These are phyloP conservation scores for Heterohyrax brucei DNA, from an alignment of 2,797 vertebrate species.

Conservation along the genomic window DNA sequence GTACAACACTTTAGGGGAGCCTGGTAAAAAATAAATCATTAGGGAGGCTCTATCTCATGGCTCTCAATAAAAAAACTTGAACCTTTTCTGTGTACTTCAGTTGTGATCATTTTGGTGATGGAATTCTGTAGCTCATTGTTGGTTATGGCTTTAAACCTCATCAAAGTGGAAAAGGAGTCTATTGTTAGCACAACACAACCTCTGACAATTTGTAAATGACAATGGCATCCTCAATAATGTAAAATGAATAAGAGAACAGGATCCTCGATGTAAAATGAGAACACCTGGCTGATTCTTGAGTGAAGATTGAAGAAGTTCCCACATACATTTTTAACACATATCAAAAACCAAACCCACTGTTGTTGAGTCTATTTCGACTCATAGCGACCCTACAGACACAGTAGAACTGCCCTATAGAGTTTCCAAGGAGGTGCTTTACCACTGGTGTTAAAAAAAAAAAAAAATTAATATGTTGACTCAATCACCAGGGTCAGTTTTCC, in stretches of 20 bases:
- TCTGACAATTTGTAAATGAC: conserved; percentile 14
- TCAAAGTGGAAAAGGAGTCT: background rate
- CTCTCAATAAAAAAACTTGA: background rate
- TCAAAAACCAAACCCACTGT: no score
- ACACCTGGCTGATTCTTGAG: background rate
- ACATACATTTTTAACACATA: background rate
- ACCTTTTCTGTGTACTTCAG: background rate
- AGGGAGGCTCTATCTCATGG: no score
- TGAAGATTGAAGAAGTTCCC: background rate
- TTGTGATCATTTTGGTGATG: background rate
- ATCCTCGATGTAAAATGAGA: no score
- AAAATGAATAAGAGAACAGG: background rate
- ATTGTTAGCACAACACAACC: background rate
- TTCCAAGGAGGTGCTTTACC: background rate
- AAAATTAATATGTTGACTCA: background rate
- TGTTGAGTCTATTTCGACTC: no score
- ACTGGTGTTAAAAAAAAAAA: background rate
- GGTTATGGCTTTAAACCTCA: background rate
- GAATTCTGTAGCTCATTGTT: conserved; percentile 6
- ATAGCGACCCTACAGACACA: no score
- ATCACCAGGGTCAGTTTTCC: background rate
- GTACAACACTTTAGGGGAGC: no score
- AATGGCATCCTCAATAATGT: background rate
- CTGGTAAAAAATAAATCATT: no score
- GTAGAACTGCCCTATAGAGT: no score